A percentile compares a stretch with the other conserved stretches of the same genome.
Conservation (phyloP, 2,888 invertebrate genomes). For the Eristalis pertinax region DNA sequence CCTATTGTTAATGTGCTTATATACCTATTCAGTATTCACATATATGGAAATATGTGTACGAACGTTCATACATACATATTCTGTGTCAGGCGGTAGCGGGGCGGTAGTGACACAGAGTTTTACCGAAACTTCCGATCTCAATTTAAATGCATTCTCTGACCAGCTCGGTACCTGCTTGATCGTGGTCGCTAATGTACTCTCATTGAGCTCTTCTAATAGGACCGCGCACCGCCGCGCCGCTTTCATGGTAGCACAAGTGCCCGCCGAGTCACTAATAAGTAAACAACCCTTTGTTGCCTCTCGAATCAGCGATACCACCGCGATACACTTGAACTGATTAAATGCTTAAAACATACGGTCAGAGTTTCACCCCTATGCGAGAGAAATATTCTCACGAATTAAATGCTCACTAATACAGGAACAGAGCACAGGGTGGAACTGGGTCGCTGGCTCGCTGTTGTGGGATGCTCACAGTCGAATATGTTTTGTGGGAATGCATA, state of each 20-base stretch:
- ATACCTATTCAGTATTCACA: neutral
- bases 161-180: constrained; percentile 43
- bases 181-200: constrained; percentile 33
- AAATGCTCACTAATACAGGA: constrained; percentile 24
- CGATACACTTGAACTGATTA: constrained; percentile 28
- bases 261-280: constrained; percentile 17
- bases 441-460: neutral
- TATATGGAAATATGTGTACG: neutral
- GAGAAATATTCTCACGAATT: constrained; percentile 63
- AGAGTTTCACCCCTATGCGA: constrained; percentile 56
- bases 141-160: constrained; percentile 37
- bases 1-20: constrained; percentile 15
- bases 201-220: constrained; percentile 9
- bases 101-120: constrained; percentile 1
- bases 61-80: neutral
- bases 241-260: constrained; percentile 14
- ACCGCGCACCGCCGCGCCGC: neutral
- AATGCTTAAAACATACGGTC: constrained; percentile 48
- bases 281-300: constrained; percentile 62
- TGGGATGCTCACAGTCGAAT: constrained; percentile 10
- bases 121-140: constrained; percentile 25
- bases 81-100: too few species aligned
- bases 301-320: constrained; percentile 27
- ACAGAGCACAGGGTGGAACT: constrained; percentile 39
- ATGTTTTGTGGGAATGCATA: constrained; percentile 52